Base-by-base conservation (phyloP, 2,113 vertebrate genomes). In the Petrocephalus zakoni region DNA sequence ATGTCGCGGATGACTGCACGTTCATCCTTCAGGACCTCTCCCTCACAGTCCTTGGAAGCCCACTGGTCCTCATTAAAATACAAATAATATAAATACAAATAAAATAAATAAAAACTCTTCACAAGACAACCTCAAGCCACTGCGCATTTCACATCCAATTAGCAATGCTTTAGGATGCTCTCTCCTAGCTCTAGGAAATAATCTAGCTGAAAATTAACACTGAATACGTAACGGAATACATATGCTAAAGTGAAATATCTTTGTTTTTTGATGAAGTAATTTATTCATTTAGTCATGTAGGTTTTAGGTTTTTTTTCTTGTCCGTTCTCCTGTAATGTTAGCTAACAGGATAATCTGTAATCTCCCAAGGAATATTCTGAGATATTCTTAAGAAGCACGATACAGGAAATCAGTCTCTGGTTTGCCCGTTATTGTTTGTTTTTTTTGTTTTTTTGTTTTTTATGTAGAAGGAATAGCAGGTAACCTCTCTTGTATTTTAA, bases 61-160 rank as follows among this genome's bases (percentile, higher is more conserved):
- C 92, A 91, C 78, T 89, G 94, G 91, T 91, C 89, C 92, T 93
- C 91, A 94, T 94, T 93, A 94, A 93, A 42, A 42, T n/a, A n/a
- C n/a, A 93, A 93, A 92, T 87, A 90, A 55, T 1, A 37, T 37
- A 75, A 19, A 64, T 29, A 64, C 61, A 75, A 37, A 75, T 75
- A 75, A 75, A 75, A 75, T 42, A 75, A 75, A 42, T 19, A 42
- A 49, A 88, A 85, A 17, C 89, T 89, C 89, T 88, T 89, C 88
- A 88, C 85, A 88, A 85, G 87, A 90, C 87, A 91, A 87, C 89
- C 81, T 88, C 91, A 90, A 90, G 90, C 87, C 87, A 83, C 88
- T 88, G 89, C 89, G 85, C 61, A 88, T 89, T 90, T 90, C 68
- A 81, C 88, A 72, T 85, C 88, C 91, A 92, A 90, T 93, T 93